phyloP scores from a whole-genome alignment of 2,113 vertebrate species.

The Thamnophis sirtalis region DNA sequence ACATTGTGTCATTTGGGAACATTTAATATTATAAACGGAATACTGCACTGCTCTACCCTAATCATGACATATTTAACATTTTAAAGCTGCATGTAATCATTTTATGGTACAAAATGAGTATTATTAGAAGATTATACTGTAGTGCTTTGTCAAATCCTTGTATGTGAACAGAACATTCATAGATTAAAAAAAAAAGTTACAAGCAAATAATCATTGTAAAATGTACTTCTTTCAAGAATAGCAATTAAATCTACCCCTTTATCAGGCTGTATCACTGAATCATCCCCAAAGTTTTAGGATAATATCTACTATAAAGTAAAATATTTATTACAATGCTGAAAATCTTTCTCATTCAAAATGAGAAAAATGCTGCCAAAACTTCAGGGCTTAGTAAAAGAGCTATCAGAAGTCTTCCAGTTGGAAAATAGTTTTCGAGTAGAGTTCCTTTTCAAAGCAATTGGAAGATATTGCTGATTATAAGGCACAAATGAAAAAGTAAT shows the following conservation, averaged over 20 bases:
- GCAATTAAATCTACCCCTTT: background rate
- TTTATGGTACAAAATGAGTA: conserved; percentile 69
- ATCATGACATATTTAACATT: conserved; percentile 71
- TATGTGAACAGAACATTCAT: conserved; percentile 60
- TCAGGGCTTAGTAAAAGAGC: background rate
- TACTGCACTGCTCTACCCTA: conserved; percentile 57
- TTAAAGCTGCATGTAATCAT: conserved; percentile 71
- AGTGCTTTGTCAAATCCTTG: conserved; percentile 69
- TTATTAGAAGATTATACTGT: conserved; percentile 65
- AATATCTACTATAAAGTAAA: background rate
- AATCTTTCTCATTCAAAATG: background rate
- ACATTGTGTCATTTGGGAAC: conserved; percentile 55
- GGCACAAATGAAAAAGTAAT: background rate
- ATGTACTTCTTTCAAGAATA: conserved; percentile 29
- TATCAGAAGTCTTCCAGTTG: background rate
- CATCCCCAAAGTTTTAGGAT: conserved; percentile 19
- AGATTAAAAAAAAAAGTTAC: conserved; percentile 58
- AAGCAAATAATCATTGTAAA: conserved; percentile 55
- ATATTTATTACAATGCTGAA: fast-evolving
- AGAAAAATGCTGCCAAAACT: background rate
- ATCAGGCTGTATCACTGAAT: conserved; percentile 12
- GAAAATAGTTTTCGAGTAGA: background rate
- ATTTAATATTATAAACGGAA: conserved; percentile 69
- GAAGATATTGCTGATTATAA: background rate
- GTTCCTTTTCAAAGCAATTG: background rate